Evolutionary conservation across 2,113 vertebrate species (phyloP), one percentile per base, ranked within the genome.

Genomic region (Peromyscus californicus): DNA sequence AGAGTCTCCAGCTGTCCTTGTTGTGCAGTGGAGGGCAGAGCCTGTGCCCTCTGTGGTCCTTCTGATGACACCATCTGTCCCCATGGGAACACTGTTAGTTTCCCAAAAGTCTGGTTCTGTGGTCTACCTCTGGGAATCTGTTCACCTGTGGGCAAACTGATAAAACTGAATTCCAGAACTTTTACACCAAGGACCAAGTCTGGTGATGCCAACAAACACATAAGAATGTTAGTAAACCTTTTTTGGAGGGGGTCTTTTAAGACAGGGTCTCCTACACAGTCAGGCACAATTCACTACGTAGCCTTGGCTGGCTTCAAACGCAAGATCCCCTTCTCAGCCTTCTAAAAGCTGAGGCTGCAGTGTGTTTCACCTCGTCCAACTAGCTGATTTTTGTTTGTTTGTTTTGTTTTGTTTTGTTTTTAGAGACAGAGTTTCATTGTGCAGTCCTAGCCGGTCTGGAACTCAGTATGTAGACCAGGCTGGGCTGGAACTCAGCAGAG

Each of bases 121-220:
- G 59, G 45, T 54, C 31, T 36, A 45, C 42, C 26, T 92, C 79
- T 67, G 3, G 1, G 57, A 69, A 75, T 87, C 72, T 45, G 8
- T 59, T 91, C 11, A 57, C 26, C 22, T 63, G 31, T 13, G 24
- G 65, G 19, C 17, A 65, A 85, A 90, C 6, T 0, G 39, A 80
- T 84, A 75, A 92, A 97, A 93, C 33, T n/a, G n/a, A 88, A 82
- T 54, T 74, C 91, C 65, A 89, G 10, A 94, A 65, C 17, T 92
- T 88, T 63, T 13, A 76, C 33, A 69, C 16, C 61, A 82, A 70
- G 9, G 74, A 69, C 39, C 42, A 70, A 69, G 21, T 67, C 22
- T 51, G 42, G 33, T n/a, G 87, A 42, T n/a, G 39, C 69, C 33
- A 61, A 26, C 17, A 24, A 57, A 45, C 39, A 61, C 22, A 19